Base-by-base conservation (phyloP, 64 coral and sea anemone genomes). In the Porites lutea region DNA sequence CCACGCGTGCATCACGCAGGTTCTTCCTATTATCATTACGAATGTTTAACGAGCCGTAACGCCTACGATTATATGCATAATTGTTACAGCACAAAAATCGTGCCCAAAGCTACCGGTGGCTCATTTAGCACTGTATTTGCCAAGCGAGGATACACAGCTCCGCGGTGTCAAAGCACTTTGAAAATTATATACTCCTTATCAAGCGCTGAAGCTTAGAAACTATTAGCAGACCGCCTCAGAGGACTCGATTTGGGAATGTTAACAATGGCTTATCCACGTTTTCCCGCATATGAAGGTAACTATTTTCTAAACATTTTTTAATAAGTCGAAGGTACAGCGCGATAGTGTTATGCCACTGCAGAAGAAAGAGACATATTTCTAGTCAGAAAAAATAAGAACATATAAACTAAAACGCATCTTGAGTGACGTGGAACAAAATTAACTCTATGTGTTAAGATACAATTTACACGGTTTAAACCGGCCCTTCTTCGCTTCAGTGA, bases 201-300 rank as follows among this genome's bases (percentile, higher is more conserved):
- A 49, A 84, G 61, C 81, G 19, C 45, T 84, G 8, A 84, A 22
- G 15, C 61, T 22, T 22, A 68, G 14, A 84, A 84, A 45, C 81
- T 84, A 37, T 2, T 48, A 70, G 60, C 21, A 53, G 47, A 77
- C 49, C 8, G 20, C 16, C 48, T 83, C 62, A 48, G 46, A 52
- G 43, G 47, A 72, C 45, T 23, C 64, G 55, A 62, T 71, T n/a
- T 48, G 68, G 65, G 79, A 47, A 92, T 75, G 78, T 84, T 86
- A 87, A 50, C 82, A 59, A 93, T 93, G 91, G 78, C 91, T 52
- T 87, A 86, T 61, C 91, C 91, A 77, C 91, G 91, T 87, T 93
- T 93, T 55, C 91, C 91, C 75, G 91, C 91, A 55, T 93, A 87
- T 87, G 91, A 93, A 87, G 91, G 91, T 93, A 93, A 86, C 64